Base-by-base conservation (phyloP, 1,140 invertebrate species). In the Drosophila orena region DNA sequence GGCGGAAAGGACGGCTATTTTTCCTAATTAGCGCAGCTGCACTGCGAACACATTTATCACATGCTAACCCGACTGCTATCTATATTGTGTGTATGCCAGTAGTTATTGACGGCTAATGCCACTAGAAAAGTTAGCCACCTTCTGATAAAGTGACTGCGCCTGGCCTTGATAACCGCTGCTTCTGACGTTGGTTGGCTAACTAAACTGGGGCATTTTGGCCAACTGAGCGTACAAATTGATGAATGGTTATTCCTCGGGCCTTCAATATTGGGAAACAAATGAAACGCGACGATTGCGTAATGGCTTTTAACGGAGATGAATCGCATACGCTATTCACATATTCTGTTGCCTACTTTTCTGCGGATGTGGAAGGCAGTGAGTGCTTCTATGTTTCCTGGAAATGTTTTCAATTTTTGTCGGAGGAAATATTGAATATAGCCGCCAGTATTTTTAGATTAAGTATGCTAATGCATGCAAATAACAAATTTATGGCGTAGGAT, bases 91-190 rank as follows among this genome's bases (percentile, higher is more conserved):
- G 77, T 38, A 70, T 62, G 77, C 43, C 75, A 60, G 79, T 76
- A 76, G 76, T 79, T 79, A 66, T 79, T 84, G 72, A 61, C 55
- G 59, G 66, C 64, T 62, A 66, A 55, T 79, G 75, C 75, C 61
- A 75, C 59, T 56, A 79, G 61, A 50, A 62, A 74, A 55, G 56
- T 54, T 74, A 43, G 47, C 44, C 65, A 49, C 75, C 79, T 74
- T 47, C 75, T 75, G 80, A 84, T 84, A 79, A 76, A 71, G 49
- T 64, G 60, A 34, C 53, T 57, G 38, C 15, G 55, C 24, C 30
- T 46, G 49, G 5, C 27, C 42, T 55, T 65, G 79, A 70, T 79
- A 72, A 68, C 54, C 44, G 54, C 56, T 42, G 58, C 58, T 49
- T 56, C 57, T 64, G 72, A 70, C 77, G 72, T 44, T 47, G 35